Percentiles rank a stretch among this genome's conserved stretches.
These are phyloP conservation scores for Pituophis catenifer DNA, from an alignment of 2,113 vertebrate species.

Conservation along the genomic window DNA sequence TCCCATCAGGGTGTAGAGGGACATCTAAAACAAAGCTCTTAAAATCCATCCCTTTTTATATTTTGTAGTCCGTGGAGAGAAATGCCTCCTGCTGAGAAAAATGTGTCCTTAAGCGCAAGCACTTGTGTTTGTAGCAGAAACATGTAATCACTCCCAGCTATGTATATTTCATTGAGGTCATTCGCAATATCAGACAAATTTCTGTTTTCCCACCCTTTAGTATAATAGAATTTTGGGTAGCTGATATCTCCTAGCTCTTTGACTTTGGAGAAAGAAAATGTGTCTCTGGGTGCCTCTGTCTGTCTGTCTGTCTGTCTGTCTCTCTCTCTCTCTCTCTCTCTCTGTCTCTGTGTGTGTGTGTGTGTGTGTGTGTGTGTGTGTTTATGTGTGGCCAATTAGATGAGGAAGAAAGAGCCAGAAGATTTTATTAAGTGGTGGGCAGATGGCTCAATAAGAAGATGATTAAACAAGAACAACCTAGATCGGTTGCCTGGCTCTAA, in stretches of 20 bases:
- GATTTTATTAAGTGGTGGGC: neutral
- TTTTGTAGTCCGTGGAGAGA: neutral
- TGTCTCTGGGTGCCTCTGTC: neutral
- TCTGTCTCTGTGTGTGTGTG: neutral
- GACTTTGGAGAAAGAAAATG: neutral
- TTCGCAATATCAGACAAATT: neutral
- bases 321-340: no score
- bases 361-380: neutral
- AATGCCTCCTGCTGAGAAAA: neutral
- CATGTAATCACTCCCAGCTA: neutral
- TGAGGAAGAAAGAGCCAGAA: neutral
- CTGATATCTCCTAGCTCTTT: neutral
- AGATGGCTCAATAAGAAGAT: neutral
- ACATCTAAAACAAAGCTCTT: neutral
- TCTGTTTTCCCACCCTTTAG: neutral
- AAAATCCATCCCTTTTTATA: neutral
- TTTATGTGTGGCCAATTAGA: neutral
- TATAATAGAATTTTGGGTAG: neutral
- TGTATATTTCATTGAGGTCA: conserved; percentile 3
- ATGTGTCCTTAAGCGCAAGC: neutral
- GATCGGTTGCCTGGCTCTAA: neutral
- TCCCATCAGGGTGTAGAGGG: neutral
- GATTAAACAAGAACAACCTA: neutral
- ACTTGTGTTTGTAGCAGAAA: neutral
- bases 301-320: no score